Percentiles rank a stretch among this genome's conserved stretches.
These are phyloP conservation scores for Neoarius graeffei DNA, from an alignment of 2,113 vertebrate species.

Conservation along the genomic window DNA sequence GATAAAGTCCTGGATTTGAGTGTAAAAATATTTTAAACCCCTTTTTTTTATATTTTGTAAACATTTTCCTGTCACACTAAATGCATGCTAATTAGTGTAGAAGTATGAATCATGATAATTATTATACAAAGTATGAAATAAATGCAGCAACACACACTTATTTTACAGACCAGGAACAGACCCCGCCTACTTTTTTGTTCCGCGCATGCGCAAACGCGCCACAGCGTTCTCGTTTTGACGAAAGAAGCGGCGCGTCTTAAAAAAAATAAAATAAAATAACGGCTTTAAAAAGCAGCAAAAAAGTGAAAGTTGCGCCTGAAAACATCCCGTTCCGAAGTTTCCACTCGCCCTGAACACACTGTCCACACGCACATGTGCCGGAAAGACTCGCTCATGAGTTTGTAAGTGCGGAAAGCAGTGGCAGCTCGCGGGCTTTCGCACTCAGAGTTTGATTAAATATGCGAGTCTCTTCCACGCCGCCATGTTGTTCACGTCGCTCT, in stretches of 20 bases:
- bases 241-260: conserved; percentile 18
- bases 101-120: background rate
- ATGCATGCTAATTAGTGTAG: background rate
- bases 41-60: background rate
- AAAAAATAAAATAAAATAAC: background rate
- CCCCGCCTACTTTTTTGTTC: conserved; percentile 7
- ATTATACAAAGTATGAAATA: background rate
- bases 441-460: background rate
- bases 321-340: too few relatives aligned
- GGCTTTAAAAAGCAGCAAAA: background rate
- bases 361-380: background rate
- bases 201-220: conserved; percentile 41
- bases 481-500: background rate
- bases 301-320: background rate
- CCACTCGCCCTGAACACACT: fast-evolving
- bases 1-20: background rate
- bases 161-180: background rate
- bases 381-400: background rate
- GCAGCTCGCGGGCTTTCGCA: too few relatives aligned
- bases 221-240: background rate
- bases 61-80: background rate
- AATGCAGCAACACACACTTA: too few relatives aligned
- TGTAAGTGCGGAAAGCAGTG: too few relatives aligned
- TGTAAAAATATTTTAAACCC: background rate
- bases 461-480: background rate